Evolutionary conservation across 2,888 invertebrate genomes (phyloP), one percentile per base, ranked within the genome.

Genomic region (Macrophya alboannulata): DNA sequence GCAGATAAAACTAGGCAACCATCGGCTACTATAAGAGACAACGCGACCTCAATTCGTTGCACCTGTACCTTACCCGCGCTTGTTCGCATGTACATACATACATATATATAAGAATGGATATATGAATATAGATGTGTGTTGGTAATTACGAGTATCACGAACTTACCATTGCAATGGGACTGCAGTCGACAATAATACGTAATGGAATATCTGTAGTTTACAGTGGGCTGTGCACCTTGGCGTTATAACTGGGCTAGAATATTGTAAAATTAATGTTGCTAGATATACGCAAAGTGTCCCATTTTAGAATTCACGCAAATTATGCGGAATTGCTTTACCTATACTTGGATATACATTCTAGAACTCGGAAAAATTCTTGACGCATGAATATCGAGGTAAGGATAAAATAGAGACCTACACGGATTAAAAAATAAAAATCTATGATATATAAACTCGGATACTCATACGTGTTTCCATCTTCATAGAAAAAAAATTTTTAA

Each of bases 21-120:
- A 81, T 62, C n/a, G 40, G 62, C 43, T 10, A 81, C 37, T 62
- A 62, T 62, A 81, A 21, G 59, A 62, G 77, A 77, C 51, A 55
- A 51, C 31, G 59, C 62, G 81, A 81, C 81, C 81, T 81, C 81
- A 81, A 81, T 81, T 17, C 62, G 62, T 62, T 81, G 81, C 81
- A 81, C 81, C 81, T 81, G 81, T 81, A 81, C 25, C 15, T 9
- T 76, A 31, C n/a, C 25, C 71, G 51, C 1, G n/a, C n/a, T n/a
- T 40, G 43, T 21, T 21, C 9, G 25, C 37, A 62, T 81, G 59
- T 62, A n/a, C n/a, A n/a, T n/a, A n/a, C n/a, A n/a, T n/a, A n/a
- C n/a, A n/a, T n/a, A n/a, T n/a, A 21, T 81, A n/a, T 48, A 48
- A 45, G 25, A 25, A 25, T 48, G 40, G 17, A 37, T 71, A 71